A percentile compares a stretch with the other conserved stretches of the same genome.
phyloP scores from a whole-genome alignment of 2,797 vertebrate genomes.

The Phoebastria nigripes region DNA sequence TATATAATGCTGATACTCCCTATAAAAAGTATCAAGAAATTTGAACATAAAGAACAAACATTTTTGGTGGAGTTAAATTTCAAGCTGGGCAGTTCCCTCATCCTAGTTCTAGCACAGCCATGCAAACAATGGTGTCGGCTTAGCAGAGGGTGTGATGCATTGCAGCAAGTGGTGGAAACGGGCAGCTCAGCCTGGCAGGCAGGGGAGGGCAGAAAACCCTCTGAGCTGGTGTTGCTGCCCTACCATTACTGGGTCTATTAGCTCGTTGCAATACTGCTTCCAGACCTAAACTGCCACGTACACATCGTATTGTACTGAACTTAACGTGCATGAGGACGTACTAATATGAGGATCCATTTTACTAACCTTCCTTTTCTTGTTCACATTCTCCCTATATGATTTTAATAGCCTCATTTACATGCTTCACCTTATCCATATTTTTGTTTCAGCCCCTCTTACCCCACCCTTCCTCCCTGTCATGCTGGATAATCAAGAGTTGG shows the following conservation, averaged over 20 bases:
- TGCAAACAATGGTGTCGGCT: background rate
- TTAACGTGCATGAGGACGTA: background rate
- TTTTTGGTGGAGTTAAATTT: background rate
- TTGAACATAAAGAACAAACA: background rate
- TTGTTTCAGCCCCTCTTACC: background rate
- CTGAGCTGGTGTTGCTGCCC: background rate
- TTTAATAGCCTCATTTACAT: background rate
- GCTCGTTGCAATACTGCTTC: background rate
- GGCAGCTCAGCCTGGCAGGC: background rate
- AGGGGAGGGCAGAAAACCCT: background rate
- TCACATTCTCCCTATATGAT: background rate
- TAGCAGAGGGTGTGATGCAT: background rate
- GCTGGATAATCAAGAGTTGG: background rate
- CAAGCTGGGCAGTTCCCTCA: background rate
- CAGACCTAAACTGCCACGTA: background rate
- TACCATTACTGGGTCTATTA: background rate
- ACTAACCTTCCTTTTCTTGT: background rate
- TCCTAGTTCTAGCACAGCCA: background rate
- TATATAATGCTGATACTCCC: background rate
- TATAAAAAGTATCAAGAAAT: background rate
- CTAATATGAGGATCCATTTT: background rate
- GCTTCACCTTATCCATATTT: background rate
- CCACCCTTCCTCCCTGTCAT: background rate
- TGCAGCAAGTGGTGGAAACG: background rate
- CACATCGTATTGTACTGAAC: background rate